Evolutionary conservation across 1,140 invertebrate genomes (phyloP), one percentile per base, ranked within the genome.

Genomic region (Doryteuthis pealeii): DNA sequence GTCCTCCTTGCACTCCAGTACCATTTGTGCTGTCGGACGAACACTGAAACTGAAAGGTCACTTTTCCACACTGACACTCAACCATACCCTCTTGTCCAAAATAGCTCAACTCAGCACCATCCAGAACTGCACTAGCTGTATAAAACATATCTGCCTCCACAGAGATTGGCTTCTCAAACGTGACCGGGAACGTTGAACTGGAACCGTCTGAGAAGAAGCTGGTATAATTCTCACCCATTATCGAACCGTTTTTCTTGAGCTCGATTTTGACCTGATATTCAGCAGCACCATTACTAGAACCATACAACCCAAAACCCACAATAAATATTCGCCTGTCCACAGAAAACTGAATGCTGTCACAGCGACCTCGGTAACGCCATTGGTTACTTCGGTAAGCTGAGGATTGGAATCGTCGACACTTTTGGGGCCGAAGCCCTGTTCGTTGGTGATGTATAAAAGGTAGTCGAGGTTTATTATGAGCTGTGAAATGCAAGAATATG

Each of bases 361-460:
- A 93, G 0, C 93, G 93, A 5, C 94, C 94, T 84, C 92, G 93
- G 82, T 96, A 96, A 2, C 94, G 93, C 95, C 95, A 96, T 79
- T 98, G 96, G 86, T 98, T 98, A 82, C 94, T 96, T 79, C 96
- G 91, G 86, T 98, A 98, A 4, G 96, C 96, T 83, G 95, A 97
- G 0, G 96, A 97, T 86, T 96, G 95, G 86, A 98, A 98, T 85
- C 96, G 90, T 86, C 96, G 95, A 83, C 96, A 97, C 18, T 95
- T 75, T 91, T 96, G 94, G 77, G 95, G 93, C 89, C 95, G 95
- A 10, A 98, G 89, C 75, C 96, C 96, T 74, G 93, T 91, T 81
- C 96, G 90, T 4, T 93, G 88, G 85, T 94, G 94, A 28, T 92
- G 92, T 12, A 93, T 92, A 85, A 95, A 98, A 68, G 91, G 91